Evolutionary conservation across 2,113 vertebrate species (phyloP), one percentile per base, ranked within the genome.

Genomic region (Nesoenas mayeri): DNA sequence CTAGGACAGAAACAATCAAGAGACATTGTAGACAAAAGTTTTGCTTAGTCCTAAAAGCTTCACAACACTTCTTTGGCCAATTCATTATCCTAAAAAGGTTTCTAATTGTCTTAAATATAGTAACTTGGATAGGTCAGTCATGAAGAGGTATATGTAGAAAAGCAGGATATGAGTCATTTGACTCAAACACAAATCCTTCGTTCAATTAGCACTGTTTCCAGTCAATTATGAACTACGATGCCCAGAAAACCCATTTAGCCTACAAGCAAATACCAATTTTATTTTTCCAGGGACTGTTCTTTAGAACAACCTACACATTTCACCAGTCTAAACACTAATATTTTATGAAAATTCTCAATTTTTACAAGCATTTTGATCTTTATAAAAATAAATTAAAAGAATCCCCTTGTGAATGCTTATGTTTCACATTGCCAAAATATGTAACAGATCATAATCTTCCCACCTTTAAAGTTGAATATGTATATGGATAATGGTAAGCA

Each of bases 401-500:
- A 91, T 80, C 92, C 18, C 91, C 25, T 79, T 13, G 69, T 22
- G 15, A 88, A 86, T 69, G 20, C 2, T 60, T 36, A 36, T 1
- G 1, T 29, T 71, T 56, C 28, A 44, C 5, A 65, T 3, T 62
- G 26, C 48, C 11, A 70, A 7, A 34, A 58, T 22, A 26, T 29
- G 16, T 22, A 83, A 89, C 9, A 83, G 14, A 77, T 40, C 11
- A 91, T 38, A 48, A 69, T 34, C 34, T 66, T 66, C 82, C 97
- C 94, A 99, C 99, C 99, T 99, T 99, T 69, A 99, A 98, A 79
- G 99, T 98, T 53, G 99, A 99, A 65, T 98, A 99, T 1, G 99
- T 99, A 72, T 99, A 99, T 1, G 99, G 99, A 93, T 99, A 99
- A 97, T 99, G 99, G 95, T 99, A 99, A 92, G 99, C 99, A 95